Percentiles rank a stretch among this genome's conserved stretches.
Evolutionary conservation across 2,797 vertebrate genomes (phyloP).

Genomic region (Tauraco hartlaubi): DNA sequence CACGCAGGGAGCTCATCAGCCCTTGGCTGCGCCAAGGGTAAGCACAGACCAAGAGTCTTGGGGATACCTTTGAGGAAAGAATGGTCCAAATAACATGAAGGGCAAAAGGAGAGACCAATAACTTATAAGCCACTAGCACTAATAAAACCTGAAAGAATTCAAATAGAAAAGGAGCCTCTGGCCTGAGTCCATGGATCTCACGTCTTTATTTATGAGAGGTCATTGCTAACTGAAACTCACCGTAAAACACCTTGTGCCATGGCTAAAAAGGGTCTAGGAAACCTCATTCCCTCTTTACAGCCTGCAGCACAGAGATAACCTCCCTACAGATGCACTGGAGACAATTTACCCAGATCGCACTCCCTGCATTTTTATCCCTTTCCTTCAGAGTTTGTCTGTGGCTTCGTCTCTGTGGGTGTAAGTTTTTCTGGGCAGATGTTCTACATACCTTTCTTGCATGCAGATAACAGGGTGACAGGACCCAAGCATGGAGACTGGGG

Average conservation of each 20-base stretch:
- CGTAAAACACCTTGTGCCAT: background rate
- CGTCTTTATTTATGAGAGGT: background rate
- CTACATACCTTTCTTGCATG: background rate
- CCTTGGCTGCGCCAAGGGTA: background rate
- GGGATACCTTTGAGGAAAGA: background rate
- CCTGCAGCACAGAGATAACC: background rate
- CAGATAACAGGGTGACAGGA: background rate
- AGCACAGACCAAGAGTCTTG: background rate
- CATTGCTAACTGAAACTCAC: background rate
- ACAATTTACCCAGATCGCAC: rapidly evolving
- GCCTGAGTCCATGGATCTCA: background rate
- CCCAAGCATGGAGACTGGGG: too few relatives aligned
- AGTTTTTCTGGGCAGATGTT: background rate
- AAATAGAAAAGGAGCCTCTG: background rate
- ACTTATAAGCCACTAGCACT: background rate
- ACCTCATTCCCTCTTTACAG: background rate
- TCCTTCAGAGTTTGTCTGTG: background rate
- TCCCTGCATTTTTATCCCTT: background rate
- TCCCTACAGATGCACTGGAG: background rate
- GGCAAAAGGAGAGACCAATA: background rate
- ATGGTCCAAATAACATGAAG: background rate
- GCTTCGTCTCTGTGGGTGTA: background rate
- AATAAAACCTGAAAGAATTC: background rate
- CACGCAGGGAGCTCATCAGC: background rate
- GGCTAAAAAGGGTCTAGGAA: background rate